A percentile compares a stretch with the other conserved stretches of the same genome.
Conservation (phyloP, 2,113 vertebrate genomes). For the Neodontobutis hainanensis region DNA sequence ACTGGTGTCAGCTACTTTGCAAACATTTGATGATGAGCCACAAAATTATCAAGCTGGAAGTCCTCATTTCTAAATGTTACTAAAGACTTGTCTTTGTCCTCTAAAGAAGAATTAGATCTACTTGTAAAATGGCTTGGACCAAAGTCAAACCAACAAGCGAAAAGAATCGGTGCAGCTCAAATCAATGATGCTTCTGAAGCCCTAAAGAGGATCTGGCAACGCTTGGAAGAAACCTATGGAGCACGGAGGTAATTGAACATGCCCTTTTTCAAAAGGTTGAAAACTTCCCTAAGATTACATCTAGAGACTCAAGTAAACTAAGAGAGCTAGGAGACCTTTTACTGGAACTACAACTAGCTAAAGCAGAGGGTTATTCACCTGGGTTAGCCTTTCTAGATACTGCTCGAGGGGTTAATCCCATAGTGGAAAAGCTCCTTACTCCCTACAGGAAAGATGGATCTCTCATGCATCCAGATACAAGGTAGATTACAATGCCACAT, state of each 20-base stretch:
- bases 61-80: neutral
- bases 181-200: neutral
- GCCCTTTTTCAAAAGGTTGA: neutral
- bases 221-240: neutral
- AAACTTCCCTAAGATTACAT: neutral
- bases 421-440: too few species aligned
- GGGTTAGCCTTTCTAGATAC: neutral
- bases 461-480: too few species aligned
- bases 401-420: neutral
- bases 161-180: neutral
- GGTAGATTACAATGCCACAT: too few species aligned
- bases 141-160: neutral
- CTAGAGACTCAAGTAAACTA: neutral
- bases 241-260: neutral
- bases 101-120: conserved; percentile 7
- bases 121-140: neutral
- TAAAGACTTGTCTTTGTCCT: neutral
- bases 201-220: neutral
- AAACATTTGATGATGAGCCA: conserved; percentile 4
- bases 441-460: too few species aligned
- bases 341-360: conserved; percentile 1
- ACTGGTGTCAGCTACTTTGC: too few species aligned
- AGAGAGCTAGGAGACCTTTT: neutral
- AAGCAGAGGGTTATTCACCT: neutral
- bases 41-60: conserved; percentile 2